These are phyloP conservation scores for Pachydiplax longipennis DNA, from an alignment of 2,888 invertebrate species.

Conservation along the genomic window DNA sequence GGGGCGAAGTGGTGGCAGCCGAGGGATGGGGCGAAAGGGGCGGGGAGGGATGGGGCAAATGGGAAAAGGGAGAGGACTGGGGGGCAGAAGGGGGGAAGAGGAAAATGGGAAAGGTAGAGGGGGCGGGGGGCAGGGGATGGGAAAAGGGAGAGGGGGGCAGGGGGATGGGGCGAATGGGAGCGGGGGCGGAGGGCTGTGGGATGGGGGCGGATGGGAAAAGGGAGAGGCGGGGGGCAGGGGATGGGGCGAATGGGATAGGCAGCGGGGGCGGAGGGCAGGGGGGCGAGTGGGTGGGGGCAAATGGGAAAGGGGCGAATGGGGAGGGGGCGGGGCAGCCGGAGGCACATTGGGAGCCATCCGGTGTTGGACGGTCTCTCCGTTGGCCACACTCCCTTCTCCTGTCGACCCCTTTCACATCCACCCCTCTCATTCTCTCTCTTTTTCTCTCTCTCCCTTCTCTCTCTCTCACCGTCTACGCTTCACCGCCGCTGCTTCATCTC, in stretches of 20 bases:
- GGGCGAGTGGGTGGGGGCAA: background rate
- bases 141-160: too few relatives aligned
- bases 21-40: background rate
- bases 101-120: background rate
- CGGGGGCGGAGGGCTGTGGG: background rate
- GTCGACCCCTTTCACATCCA: background rate
- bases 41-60: background rate
- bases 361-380: background rate
- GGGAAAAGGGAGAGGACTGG: too few relatives aligned
- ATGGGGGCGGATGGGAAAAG: too few relatives aligned
- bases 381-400: too few relatives aligned
- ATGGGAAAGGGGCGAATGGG: background rate
- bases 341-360: background rate
- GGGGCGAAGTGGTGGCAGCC: background rate
- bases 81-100: background rate
- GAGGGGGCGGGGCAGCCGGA: background rate
- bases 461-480: background rate
- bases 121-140: too few relatives aligned
- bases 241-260: background rate
- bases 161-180: background rate
- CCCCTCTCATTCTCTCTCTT: background rate
- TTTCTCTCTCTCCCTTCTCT: background rate
- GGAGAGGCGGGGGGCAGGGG: background rate
- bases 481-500: background rate
- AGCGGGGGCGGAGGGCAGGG: background rate